Base-by-base conservation (phyloP, 2,888 invertebrate species). In the Drosophila meridionalis region DNA sequence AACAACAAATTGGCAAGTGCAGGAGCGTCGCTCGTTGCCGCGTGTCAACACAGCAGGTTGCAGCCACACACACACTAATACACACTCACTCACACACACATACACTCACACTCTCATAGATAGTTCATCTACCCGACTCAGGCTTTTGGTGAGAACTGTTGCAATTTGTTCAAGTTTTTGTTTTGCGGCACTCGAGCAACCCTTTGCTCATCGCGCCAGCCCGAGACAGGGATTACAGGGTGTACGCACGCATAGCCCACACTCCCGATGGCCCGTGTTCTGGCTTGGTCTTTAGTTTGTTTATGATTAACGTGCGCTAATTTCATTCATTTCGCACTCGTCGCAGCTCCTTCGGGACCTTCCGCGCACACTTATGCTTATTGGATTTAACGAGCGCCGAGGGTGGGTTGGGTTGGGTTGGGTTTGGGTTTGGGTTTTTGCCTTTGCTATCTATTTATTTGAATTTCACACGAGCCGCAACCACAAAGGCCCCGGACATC, bases 241-340 rank as follows among this genome's bases (percentile, higher is more conserved):
- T 53, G 20, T 34, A 42, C 48, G 28, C 45, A 20, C 28, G 60
- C 40, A 38, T 32, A 5, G 20, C 32, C 7, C 56, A 14, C n/a
- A 36, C 11, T 43, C 20, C 20, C 20, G 20, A 20, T 20, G 20
- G 20, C 20, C 20, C 20, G 20, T 20, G 20, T 20, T 20, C 20
- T 20, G 20, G 20, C 28, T 48, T 32, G 47, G 50, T 69, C 76
- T 63, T 76, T 80, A 65, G 88, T 89, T 89, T 86, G 90, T 86
- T 86, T 89, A 89, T 86, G 90, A 86, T 87, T 86, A 86, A 86
- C 90, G 90, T 85, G 76, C 85, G 85, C 85, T 86, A 86, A 86
- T 86, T 89, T 86, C 85, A 84, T 89, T 89, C 85, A 84, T 89
- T 89, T 89, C 68, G 79, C 85, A 82, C 80, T 82, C 78, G 76